Conservation (phyloP, 2,113 vertebrate species). For the Rattus norvegicus region DNA sequence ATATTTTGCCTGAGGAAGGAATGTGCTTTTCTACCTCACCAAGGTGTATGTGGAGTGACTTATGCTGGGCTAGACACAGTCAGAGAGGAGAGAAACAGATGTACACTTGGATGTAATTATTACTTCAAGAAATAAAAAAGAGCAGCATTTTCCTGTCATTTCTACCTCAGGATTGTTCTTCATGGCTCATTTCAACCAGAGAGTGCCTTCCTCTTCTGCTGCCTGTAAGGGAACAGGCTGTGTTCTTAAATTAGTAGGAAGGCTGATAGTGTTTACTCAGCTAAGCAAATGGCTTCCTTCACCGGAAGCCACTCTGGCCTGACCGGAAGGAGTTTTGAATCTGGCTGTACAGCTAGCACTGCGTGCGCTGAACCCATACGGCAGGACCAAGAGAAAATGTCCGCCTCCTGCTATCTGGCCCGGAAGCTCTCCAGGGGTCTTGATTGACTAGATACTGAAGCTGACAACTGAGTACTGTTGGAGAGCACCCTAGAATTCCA, state of each 20-base stretch:
- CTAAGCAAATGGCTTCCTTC: not conserved
- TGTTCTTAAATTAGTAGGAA: not conserved
- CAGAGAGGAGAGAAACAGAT: not conserved
- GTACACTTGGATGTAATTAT: not conserved
- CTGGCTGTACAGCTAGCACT: not conserved
- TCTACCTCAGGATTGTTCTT: not conserved
- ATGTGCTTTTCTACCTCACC: not conserved
- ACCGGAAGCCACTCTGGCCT: not conserved
- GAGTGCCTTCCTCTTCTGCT: not conserved
- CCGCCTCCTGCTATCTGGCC: not conserved
- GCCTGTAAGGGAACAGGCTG: not conserved
- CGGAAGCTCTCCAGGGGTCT: conserved; percentile 17
- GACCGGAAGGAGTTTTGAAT: not conserved
- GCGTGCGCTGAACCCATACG: not conserved
- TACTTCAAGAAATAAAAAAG: not conserved
- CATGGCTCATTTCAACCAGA: not conserved
- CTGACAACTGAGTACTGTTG: not conserved
- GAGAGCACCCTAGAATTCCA: not conserved
- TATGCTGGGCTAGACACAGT: not conserved
- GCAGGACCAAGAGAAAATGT: not conserved
- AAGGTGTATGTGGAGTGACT: not conserved
- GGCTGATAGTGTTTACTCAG: not conserved
- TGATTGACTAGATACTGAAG: not conserved
- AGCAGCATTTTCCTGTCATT: not conserved
- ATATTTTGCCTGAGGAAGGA: not conserved